These are phyloP conservation scores for Sinosuthora webbiana DNA, from an alignment of 2,113 vertebrate species.

Conservation along the genomic window DNA sequence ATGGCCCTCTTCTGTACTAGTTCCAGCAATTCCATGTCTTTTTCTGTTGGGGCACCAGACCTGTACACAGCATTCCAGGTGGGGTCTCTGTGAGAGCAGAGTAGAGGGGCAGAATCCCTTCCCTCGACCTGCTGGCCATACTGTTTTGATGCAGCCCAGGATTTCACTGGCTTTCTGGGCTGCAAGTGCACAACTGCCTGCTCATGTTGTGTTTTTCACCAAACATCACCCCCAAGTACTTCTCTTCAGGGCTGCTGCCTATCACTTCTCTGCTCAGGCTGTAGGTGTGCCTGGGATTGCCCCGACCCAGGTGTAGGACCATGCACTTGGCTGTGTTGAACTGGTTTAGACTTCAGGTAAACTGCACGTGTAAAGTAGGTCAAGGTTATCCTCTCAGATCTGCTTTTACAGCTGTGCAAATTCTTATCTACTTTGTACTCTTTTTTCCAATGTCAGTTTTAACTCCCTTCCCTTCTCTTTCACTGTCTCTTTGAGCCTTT, in stretches of 20 bases:
- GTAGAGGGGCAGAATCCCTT: neutral
- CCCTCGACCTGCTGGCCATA: fast-evolving
- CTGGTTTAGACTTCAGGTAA: neutral
- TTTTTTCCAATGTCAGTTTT: neutral
- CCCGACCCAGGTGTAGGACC: fast-evolving
- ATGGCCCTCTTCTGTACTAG: neutral
- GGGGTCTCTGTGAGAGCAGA: neutral
- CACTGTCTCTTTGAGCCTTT: neutral
- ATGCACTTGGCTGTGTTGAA: neutral
- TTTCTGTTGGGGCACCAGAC: neutral
- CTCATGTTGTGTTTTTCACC: neutral
- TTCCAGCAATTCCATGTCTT: neutral
- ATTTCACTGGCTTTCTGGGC: neutral
- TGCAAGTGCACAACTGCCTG: neutral
- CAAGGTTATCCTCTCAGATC: neutral
- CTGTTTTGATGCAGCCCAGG: neutral
- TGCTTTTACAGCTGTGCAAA: neutral
- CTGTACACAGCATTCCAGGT: neutral
- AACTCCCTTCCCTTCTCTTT: neutral
- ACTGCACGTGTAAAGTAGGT: neutral
- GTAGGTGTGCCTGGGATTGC: neutral
- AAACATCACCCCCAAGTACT: neutral
- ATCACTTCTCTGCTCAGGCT: neutral
- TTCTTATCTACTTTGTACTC: neutral
- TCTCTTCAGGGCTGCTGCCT: neutral